Conservation (phyloP, 2,888 invertebrate species). For the Drosophila helvetica region DNA sequence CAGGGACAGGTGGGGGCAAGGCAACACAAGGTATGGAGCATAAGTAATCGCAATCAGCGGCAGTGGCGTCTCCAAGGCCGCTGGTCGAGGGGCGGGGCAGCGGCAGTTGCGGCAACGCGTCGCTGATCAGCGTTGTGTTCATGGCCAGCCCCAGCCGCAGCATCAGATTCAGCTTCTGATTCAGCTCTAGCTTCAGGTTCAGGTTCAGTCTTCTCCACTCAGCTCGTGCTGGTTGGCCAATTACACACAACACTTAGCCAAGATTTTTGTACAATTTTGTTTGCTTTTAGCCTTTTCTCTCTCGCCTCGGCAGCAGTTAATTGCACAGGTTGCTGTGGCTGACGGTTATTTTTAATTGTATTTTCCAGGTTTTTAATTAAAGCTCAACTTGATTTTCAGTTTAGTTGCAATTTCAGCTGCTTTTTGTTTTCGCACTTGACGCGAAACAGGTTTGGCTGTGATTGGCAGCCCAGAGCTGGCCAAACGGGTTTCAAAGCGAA, state of each 20-base stretch:
- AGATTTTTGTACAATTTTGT: slow-evolving; percentile 71
- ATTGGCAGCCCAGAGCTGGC: slow-evolving; percentile 60
- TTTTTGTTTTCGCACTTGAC: slow-evolving; percentile 71
- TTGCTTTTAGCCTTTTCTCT: slow-evolving; percentile 38
- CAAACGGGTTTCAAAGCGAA: slow-evolving; percentile 71
- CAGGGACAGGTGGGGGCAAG: slow-evolving; percentile 36
- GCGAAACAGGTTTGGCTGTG: slow-evolving; percentile 66
- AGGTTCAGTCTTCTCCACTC: slow-evolving; percentile 23
- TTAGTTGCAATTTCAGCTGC: slow-evolving; percentile 71
- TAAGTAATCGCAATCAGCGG: slow-evolving; percentile 58
- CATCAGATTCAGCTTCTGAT: slow-evolving; percentile 7
- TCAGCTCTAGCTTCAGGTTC: slow-evolving; percentile 6
- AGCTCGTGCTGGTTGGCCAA: slow-evolving; percentile 53
- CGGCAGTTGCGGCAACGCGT: slow-evolving; percentile 38
- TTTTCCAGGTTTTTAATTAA: slow-evolving; percentile 79
- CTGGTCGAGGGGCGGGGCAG: slow-evolving; percentile 28
- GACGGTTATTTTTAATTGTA: slow-evolving; percentile 64
- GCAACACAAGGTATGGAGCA: slow-evolving; percentile 43
- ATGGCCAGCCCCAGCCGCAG: slow-evolving; percentile 54
- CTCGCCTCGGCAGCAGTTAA: slow-evolving; percentile 57
- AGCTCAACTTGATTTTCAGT: slow-evolving; percentile 77
- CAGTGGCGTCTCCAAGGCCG: slow-evolving; percentile 57
- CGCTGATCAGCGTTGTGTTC: slow-evolving; percentile 58
- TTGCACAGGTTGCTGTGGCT: slow-evolving; percentile 68
- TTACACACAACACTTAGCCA: slow-evolving; percentile 70